A percentile compares a stretch with the other conserved stretches of the same genome.
phyloP scores from a whole-genome alignment of 2,888 invertebrate species.

The Eutolmus rufibarbis region DNA sequence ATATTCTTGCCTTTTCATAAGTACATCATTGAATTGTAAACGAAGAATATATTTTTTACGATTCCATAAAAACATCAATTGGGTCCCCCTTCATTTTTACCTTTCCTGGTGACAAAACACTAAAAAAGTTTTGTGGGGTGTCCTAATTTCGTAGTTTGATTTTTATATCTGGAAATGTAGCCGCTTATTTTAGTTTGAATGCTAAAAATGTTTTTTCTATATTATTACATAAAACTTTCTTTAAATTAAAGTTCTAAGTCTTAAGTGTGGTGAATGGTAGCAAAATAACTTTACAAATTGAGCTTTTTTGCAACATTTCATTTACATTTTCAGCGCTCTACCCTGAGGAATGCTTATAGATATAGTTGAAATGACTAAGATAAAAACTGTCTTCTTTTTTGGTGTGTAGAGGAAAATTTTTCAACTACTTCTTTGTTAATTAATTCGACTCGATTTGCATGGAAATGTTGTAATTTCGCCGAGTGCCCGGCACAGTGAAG shows the following conservation, averaged over 20 bases:
- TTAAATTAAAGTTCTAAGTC: neutral
- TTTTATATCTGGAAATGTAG: neutral
- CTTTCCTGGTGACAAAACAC: neutral
- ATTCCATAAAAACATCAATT: neutral
- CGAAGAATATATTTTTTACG: neutral
- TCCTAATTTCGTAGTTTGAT: neutral
- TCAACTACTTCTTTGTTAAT: neutral
- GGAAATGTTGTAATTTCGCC: neutral
- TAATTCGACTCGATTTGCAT: neutral
- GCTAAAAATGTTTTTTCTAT: too few species aligned
- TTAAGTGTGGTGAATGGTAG: neutral
- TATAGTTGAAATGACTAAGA: neutral
- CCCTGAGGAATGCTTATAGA: neutral
- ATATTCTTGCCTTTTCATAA: neutral
- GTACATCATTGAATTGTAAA: neutral
- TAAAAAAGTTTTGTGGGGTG: neutral
- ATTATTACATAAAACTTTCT: neutral
- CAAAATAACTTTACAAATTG: neutral
- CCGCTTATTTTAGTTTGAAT: neutral
- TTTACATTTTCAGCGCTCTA: neutral
- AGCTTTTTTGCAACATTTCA: neutral
- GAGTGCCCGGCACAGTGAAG: neutral
- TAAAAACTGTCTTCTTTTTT: neutral
- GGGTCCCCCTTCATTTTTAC: too few species aligned
- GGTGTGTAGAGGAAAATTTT: neutral